Percentiles rank a stretch among this genome's conserved stretches.
phyloP scores from a whole-genome alignment of 2,888 invertebrate genomes.

The Hermaeophaga mercurialis region DNA sequence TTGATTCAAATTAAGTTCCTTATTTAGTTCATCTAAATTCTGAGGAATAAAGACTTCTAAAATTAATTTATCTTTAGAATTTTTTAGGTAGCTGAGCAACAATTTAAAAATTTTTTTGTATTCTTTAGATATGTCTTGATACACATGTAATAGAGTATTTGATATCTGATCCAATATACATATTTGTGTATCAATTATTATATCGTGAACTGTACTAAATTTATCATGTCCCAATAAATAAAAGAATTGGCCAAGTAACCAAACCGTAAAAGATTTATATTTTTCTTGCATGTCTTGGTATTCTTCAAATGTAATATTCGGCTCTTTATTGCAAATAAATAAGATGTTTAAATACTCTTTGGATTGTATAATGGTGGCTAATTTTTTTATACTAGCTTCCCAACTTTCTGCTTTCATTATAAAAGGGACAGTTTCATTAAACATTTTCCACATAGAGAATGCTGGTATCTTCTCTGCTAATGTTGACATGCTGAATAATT shows the following conservation, averaged over 20 bases:
- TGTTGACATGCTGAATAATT: slow-evolving; percentile 19
- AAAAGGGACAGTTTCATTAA: slow-evolving; percentile 60
- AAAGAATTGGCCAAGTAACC: slow-evolving; percentile 71
- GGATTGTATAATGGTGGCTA: slow-evolving; percentile 66
- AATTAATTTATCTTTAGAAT: slow-evolving; percentile 38
- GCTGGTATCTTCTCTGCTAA: slow-evolving; percentile 46
- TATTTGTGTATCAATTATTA: slow-evolving; percentile 63
- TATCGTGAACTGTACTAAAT: slow-evolving; percentile 60
- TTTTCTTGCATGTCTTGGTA: slow-evolving; percentile 55
- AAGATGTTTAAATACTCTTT: slow-evolving; percentile 62
- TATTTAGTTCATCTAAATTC: slow-evolving; percentile 49
- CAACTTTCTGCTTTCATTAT: slow-evolving; percentile 63
- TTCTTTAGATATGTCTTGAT: slow-evolving; percentile 59
- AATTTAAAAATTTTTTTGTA: slow-evolving; percentile 58
- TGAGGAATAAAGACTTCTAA: slow-evolving; percentile 60
- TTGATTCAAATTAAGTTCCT: slow-evolving; percentile 48
- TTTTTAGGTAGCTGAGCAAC: slow-evolving; percentile 58
- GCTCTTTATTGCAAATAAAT: slow-evolving; percentile 60
- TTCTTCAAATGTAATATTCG: slow-evolving; percentile 58
- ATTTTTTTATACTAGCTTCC: slow-evolving; percentile 62
- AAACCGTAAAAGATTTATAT: slow-evolving; percentile 64
- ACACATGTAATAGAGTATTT: slow-evolving; percentile 61
- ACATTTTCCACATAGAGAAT: slow-evolving; percentile 65
- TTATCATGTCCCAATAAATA: slow-evolving; percentile 65
- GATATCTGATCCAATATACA: slow-evolving; percentile 62